A percentile compares a stretch with the other conserved stretches of the same genome.
phyloP scores from a whole-genome alignment of 1,140 invertebrate genomes.

The Megathymus violae region DNA sequence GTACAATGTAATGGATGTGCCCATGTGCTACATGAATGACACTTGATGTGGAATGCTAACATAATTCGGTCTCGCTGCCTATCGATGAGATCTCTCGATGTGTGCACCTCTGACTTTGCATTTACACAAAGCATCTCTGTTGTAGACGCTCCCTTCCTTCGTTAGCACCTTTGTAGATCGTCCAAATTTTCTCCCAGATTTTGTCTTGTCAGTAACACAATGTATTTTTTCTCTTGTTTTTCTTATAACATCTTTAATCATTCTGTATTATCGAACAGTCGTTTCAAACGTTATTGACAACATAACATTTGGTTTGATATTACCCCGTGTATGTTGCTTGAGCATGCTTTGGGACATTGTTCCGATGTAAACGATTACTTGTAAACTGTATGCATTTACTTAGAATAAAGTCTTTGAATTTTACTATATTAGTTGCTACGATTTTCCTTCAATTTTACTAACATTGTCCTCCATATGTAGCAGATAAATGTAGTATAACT shows the following conservation, averaged over 20 bases:
- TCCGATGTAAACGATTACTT: conserved; percentile 43
- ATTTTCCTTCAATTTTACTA: conserved; percentile 22
- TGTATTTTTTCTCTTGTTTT: conserved; percentile 19
- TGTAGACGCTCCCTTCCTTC: conserved; percentile 81
- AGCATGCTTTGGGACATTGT: conserved; percentile 72
- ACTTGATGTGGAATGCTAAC: conserved; percentile 76
- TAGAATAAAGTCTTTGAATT: neutral
- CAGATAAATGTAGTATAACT: conserved; percentile 42
- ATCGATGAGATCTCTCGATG: conserved; percentile 53
- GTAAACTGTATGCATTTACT: neutral
- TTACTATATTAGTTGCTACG: neutral
- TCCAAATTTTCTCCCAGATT: conserved; percentile 70
- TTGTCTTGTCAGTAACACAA: conserved; percentile 59
- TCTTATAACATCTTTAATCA: conserved; percentile 12
- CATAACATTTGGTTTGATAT: conserved; percentile 50
- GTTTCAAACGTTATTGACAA: conserved; percentile 51
- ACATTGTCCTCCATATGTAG: conserved; percentile 46
- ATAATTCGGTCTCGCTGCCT: conserved; percentile 52
- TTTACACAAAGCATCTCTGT: conserved; percentile 65
- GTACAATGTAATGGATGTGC: conserved; percentile 64
- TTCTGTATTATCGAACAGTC: neutral
- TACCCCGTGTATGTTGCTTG: conserved; percentile 60
- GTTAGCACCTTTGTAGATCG: conserved; percentile 82
- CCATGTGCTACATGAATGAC: conserved; percentile 69
- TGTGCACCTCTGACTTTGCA: conserved; percentile 77